Base-by-base conservation (phyloP, 2,113 vertebrate genomes). In the Lasiurus cinereus region DNA sequence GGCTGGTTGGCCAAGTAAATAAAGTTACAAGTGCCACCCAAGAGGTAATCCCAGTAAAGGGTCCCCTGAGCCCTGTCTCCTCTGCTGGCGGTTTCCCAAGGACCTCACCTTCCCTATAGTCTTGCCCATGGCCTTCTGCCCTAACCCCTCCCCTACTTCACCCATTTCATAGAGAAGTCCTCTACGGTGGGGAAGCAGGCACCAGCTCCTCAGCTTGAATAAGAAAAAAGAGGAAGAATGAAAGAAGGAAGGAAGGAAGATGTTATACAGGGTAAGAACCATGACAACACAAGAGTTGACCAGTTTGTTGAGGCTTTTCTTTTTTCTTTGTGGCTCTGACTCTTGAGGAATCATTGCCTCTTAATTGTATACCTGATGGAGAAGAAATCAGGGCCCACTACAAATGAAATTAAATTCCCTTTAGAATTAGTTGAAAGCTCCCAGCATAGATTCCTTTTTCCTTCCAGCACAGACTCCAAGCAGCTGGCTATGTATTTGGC, bases 401-500 rank as follows among this genome's bases (percentile, higher is more conserved):
- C 39, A 54, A n/a, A 76, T 19, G 50, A 39, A 76, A 59, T 15
- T n/a, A n/a, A 83, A 54, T 39, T 93, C 50, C 48, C 24, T 85
- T 72, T 59, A 90, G 66, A 92, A 73, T 48, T n/a, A 27, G 18
- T 43, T 12, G 4, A 29, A 56, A 31, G 13, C 33, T 59, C 76
- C 59, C 39, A 74, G 9, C n/a, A 43, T 5, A 46, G 94, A 69
- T 39, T 83, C 67, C 46, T 29, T 86, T 73, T 62, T 31, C 78
- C 11, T 96, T 82, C 48, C n/a, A 76, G 70, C 31, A 43, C 13
- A 21, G 19, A 69, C 29, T 94, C 52, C 31, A 59, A 16, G 90
- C 64, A 74, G 14, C 36, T 36, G 8, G 31, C 18, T n/a, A 4
- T 46, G 22, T 59, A 66, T 62, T 72, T 93, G 94, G 76, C 66